A percentile compares a stretch with the other conserved stretches of the same genome.
These are phyloP conservation scores for Lepisosteus oculatus DNA, from an alignment of 2,113 vertebrate species.

Conservation along the genomic window DNA sequence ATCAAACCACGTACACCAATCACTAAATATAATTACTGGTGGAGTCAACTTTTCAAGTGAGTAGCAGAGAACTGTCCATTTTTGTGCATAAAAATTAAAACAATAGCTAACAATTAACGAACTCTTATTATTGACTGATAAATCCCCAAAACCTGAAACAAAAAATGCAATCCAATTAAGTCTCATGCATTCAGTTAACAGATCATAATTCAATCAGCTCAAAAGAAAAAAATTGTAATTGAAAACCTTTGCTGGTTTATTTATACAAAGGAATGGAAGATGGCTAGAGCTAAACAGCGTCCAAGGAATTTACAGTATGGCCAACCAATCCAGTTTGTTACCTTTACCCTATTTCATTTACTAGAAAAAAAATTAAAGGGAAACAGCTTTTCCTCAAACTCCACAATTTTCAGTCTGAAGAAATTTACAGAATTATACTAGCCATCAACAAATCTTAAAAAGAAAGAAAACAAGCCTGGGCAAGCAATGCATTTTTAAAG, in stretches of 20 bases:
- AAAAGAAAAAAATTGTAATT: no score
- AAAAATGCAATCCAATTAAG: no score
- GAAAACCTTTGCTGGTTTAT: neutral
- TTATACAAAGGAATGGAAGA: neutral
- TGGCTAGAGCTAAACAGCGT: neutral
- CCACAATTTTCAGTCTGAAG: constrained; percentile 16
- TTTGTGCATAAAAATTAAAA: no score
- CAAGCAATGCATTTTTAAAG: constrained; percentile 44
- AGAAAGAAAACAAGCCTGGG: constrained; percentile 48
- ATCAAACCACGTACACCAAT: no score
- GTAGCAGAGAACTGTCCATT: no score
- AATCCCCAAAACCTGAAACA: no score
- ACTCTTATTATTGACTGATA: no score
- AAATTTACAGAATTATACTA: constrained; percentile 28
- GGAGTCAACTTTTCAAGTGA: no score
- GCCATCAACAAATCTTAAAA: constrained; percentile 18
- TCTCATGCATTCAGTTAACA: no score
- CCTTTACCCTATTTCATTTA: constrained; percentile 29
- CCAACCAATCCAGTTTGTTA: constrained; percentile 1
- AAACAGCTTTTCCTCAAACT: constrained; percentile 23
- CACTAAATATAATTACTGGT: no score
- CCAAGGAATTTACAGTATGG: constrained; percentile 24
- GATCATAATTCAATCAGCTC: no score
- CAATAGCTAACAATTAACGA: no score
- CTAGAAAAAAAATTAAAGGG: constrained; percentile 10